phyloP scores from a whole-genome alignment of 2,888 invertebrate species.

The Ophraella communa region DNA sequence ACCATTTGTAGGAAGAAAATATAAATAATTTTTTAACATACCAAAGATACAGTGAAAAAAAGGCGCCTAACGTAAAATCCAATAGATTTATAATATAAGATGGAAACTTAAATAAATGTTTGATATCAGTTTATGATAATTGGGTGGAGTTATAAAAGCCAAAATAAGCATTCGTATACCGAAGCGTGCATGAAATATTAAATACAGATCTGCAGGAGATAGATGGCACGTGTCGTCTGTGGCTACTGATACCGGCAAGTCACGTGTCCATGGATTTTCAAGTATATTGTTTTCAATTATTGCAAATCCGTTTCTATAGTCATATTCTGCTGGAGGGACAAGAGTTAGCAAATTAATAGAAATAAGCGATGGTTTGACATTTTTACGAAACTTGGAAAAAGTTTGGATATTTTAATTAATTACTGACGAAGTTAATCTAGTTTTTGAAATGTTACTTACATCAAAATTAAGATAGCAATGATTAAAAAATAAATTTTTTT shows the following conservation, averaged over 20 bases:
- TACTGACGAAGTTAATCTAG: too few species aligned
- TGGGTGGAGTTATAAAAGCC: conserved; percentile 6
- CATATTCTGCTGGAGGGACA: background rate
- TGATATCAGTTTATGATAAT: conserved; percentile 16
- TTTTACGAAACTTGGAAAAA: too few species aligned
- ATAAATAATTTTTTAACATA: too few species aligned
- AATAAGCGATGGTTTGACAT: background rate
- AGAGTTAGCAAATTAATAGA: background rate
- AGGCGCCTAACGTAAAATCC: too few species aligned
- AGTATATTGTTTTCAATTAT: conserved; percentile 21
- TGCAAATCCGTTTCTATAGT: background rate
- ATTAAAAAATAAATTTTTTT: too few species aligned
- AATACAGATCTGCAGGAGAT: conserved; percentile 52
- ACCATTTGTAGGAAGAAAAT: too few species aligned
- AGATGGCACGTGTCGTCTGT: conserved; percentile 57
- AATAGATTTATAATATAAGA: background rate
- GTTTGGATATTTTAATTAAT: too few species aligned
- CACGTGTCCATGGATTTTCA: conserved; percentile 51
- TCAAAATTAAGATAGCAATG: too few species aligned
- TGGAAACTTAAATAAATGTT: background rate
- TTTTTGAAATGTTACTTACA: too few species aligned
- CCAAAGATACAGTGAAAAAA: too few species aligned
- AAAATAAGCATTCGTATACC: conserved; percentile 13
- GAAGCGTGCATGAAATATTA: conserved; percentile 39
- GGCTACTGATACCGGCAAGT: conserved; percentile 59